phyloP scores from a whole-genome alignment of 2,113 vertebrate genomes.

The Varanus salvator region DNA sequence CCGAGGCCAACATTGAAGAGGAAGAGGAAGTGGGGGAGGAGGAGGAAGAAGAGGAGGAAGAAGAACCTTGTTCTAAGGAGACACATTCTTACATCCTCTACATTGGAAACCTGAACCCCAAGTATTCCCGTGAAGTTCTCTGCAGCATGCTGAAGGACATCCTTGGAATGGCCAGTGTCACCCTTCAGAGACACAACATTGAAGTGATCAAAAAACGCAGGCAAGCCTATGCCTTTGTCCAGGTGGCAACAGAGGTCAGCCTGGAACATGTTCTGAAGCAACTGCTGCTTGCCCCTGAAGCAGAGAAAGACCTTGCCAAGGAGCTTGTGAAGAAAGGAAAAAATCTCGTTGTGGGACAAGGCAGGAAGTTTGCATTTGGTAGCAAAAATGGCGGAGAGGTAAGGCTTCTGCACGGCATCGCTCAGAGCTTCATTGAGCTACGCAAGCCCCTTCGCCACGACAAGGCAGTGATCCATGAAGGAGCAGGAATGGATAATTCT shows the following conservation, averaged over 20 bases:
- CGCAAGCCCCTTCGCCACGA: no score
- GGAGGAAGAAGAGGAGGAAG: neutral
- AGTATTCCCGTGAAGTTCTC: conserved; percentile 47
- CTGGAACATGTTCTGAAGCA: conserved; percentile 14
- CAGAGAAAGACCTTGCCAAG: conserved; percentile 37
- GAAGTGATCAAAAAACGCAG: conserved; percentile 22
- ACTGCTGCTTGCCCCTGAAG: conserved; percentile 49
- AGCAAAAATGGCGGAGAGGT: neutral
- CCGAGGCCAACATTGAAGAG: neutral
- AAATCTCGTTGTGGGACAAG: conserved; percentile 30
- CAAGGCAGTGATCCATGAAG: no score
- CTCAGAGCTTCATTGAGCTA: no score
- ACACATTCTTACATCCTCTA: neutral
- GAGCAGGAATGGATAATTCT: neutral
- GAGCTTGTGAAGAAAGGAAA: conserved; percentile 58
- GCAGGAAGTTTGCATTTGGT: neutral
- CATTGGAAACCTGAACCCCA: conserved; percentile 67
- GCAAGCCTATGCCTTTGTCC: conserved; percentile 21
- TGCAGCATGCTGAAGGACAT: conserved; percentile 62
- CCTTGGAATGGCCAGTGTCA: conserved; percentile 41
- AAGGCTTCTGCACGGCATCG: neutral
- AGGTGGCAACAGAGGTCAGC: neutral
- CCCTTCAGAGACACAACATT: conserved; percentile 8
- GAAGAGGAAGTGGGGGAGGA: neutral
- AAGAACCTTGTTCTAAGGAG: neutral